A percentile compares a stretch with the other conserved stretches of the same genome.
phyloP scores from a whole-genome alignment of 2,888 invertebrate genomes.

The Hesperia comma region DNA sequence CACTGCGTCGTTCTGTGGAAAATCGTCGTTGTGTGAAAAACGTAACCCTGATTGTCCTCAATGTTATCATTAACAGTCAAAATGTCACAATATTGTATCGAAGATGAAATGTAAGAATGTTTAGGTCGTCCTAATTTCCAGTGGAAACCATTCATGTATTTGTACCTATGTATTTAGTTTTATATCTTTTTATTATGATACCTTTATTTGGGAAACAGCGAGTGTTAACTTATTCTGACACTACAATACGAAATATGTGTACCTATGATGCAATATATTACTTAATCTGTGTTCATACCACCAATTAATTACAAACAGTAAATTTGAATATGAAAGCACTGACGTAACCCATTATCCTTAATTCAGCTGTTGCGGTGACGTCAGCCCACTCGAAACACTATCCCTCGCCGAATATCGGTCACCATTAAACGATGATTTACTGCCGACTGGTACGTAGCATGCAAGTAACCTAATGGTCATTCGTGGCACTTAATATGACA shows the following conservation, averaged over 20 bases:
- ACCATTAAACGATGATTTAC: conserved; percentile 25
- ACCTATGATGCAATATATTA: neutral
- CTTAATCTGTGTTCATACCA: conserved; percentile 4
- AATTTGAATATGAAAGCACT: conserved; percentile 37
- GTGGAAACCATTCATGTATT: too few relatives aligned
- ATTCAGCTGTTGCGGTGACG: conserved; percentile 20
- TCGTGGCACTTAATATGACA: neutral
- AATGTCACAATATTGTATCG: too few relatives aligned
- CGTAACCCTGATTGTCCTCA: neutral
- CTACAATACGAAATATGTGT: neutral
- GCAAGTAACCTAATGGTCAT: neutral
- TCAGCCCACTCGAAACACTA: conserved; percentile 25
- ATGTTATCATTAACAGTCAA: too few relatives aligned
- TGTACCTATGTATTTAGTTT: too few relatives aligned
- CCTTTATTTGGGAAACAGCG: too few relatives aligned
- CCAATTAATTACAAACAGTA: conserved; percentile 8
- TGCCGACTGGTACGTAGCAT: neutral
- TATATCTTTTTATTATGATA: too few relatives aligned
- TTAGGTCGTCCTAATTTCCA: too few relatives aligned
- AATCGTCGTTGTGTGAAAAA: neutral
- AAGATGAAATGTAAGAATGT: too few relatives aligned
- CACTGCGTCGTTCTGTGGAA: too few relatives aligned
- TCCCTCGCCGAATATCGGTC: conserved; percentile 23
- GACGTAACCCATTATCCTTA: conserved; percentile 38
- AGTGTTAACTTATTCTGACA: neutral